Base-by-base conservation (phyloP, 2,113 vertebrate species). In the Jaculus jaculus region DNA sequence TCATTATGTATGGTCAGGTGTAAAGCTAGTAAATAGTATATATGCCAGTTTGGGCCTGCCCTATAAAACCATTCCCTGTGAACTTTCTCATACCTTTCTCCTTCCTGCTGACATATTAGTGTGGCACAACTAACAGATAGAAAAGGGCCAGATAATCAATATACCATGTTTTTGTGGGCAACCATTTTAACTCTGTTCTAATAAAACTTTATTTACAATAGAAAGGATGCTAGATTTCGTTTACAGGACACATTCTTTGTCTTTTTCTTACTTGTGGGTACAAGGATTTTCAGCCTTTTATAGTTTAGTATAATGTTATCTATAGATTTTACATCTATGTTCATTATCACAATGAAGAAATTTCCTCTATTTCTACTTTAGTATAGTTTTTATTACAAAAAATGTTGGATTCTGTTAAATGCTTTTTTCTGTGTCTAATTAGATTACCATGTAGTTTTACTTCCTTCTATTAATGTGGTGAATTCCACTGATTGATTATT, bases 381-480 rank as follows among this genome's bases (percentile, higher is more conserved):
- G 17, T 24, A 82, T 18, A 72, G 39, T 82, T 74, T 94, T 74
- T 58, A 74, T 74, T 39, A 84, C 34, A 24, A 93, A 92, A 77
- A 84, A 30, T 54, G 26, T 32, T 80, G 68, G 21, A 66, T 90
- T 94, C 58, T 93, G 74, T 69, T 39, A 87, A 87, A 87, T 87
- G 42, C 5, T 87, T 87, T 81, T 90, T 87, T 79, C 34, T 39
- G 32, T 32, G 47, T 72, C 20, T 23, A 60, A 5, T 66, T 18
- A 47, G 26, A 77, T 11, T 32, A 81, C 65, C 18, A 37, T 83
- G 16, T 85, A 39, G n/a, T 82, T 82, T 77, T 66, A 32, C 30
- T 79, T 78, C 30, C 23, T 83, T 79, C 60, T 61, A 23, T 74
- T 90, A 90, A 80, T 78, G 42, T 10, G 24, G 54, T 89, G 28